Evolutionary conservation across 2,113 vertebrate genomes (phyloP), one percentile per base, ranked within the genome.

Genomic region (Kryptolebias marmoratus): DNA sequence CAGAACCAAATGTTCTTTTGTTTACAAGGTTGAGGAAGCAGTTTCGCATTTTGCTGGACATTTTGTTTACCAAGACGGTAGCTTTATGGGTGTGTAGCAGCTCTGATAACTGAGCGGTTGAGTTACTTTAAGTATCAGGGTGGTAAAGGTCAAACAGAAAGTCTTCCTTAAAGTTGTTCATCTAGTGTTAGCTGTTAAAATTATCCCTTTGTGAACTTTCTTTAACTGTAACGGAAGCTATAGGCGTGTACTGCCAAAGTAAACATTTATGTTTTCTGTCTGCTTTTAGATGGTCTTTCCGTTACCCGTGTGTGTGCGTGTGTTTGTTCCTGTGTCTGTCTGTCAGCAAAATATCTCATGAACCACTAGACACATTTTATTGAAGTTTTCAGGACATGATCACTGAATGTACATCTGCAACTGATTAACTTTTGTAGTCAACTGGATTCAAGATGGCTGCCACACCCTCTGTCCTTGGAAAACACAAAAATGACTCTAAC

Each of bases 141-240:
- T 72, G 57, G 44, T 69, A 42, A 80, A 71, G 22, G 53, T 30
- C 54, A 14, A 75, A 68, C 56, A n/a, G 64, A 68, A 84, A 79
- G 52, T 16, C 28, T 14, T 36, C 2, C 4, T 62, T 22, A 18
- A 15, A 31, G 49, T 45, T 57, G 1, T 32, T 63, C 11, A 42
- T 42, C n/a, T 14, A n/a, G 32, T 44, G 63, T 56, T 67, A 63
- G 48, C 27, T 44, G 15, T 36, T 52, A 36, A 45, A 68, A 59
- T 4, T 3, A 48, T n/a, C 47, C 49, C 5, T 30, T 2, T 63
- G 49, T 57, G 15, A 54, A 36, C 0, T 4, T 10, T 31, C 59
- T 59, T 54, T 36, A 32, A 31, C 2, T 3, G 32, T 31, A 11
- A 32, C 14, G 32, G 11, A 5, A 9, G 5, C 6, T 57, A 2